phyloP scores from a whole-genome alignment of 2,888 invertebrate species.

The Drosophila acutilabella region DNA sequence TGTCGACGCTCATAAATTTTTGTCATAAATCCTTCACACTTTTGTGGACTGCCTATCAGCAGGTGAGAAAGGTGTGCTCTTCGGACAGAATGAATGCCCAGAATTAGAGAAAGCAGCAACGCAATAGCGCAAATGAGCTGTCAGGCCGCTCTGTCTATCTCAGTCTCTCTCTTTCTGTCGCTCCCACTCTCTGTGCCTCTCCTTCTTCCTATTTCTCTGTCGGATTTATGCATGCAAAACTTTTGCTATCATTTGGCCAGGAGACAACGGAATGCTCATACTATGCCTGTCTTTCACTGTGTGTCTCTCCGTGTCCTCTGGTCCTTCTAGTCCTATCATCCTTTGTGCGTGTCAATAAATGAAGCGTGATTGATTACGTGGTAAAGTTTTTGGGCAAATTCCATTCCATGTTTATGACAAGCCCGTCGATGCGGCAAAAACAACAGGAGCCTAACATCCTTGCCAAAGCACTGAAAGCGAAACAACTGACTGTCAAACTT shows the following conservation, averaged over 20 bases:
- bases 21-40: constrained; percentile 64
- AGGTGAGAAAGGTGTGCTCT: constrained; percentile 17
- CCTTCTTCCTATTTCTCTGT: constrained; percentile 30
- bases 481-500: constrained; percentile 12
- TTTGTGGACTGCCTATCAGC: constrained; percentile 23
- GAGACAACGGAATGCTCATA: constrained; percentile 26
- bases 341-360: constrained; percentile 78
- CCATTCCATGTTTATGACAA: constrained; percentile 67
- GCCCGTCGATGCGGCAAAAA: constrained; percentile 17
- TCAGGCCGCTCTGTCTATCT: constrained; percentile 20
- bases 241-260: constrained; percentile 48
- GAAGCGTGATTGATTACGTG: constrained; percentile 79
- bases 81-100: neutral
- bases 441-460: constrained; percentile 13
- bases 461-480: constrained; percentile 13
- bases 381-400: constrained; percentile 69
- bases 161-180: neutral
- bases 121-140: constrained; percentile 67
- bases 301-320: neutral
- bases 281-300: constrained; percentile 1
- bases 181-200: neutral
- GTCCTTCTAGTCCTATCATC: constrained; percentile 55
- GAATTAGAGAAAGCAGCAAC: neutral
- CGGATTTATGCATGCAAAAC: constrained; percentile 69
- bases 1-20: constrained; percentile 58